phyloP scores from a whole-genome alignment of 1,140 invertebrate species.

The Drosophila neocordata region DNA sequence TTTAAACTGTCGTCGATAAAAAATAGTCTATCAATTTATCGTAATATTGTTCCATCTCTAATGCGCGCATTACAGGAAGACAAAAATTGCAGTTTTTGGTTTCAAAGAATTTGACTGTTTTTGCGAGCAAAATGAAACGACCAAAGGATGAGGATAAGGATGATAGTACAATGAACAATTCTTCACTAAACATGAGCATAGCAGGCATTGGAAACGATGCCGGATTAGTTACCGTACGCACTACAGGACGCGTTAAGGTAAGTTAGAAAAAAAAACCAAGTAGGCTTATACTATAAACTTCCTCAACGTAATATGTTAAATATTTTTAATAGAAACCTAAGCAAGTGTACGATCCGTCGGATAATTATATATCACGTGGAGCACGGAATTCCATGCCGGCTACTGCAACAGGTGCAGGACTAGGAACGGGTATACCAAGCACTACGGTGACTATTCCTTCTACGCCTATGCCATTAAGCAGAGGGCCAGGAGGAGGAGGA shows the following conservation, averaged over 20 bases:
- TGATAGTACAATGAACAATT: constrained; percentile 10
- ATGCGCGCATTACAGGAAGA: constrained; percentile 9
- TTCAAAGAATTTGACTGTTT: constrained; percentile 3
- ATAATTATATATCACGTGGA: constrained; percentile 86
- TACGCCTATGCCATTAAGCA: not conserved
- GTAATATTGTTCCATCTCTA: not conserved
- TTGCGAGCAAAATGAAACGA: constrained; percentile 46
- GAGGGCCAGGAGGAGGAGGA: constrained; percentile 3
- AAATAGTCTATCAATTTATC: not conserved
- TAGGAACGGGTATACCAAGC: not conserved
- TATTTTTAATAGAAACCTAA: constrained; percentile 81
- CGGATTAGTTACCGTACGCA: constrained; percentile 48
- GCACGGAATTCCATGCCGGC: constrained; percentile 37
- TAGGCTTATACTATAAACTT: not conserved
- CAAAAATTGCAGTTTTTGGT: constrained; percentile 2
- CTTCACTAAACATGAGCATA: constrained; percentile 20
- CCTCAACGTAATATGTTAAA: not conserved
- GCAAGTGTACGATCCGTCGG: constrained; percentile 89
- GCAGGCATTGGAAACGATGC: constrained; percentile 46
- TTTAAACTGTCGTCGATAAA: not conserved
- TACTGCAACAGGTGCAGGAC: constrained; percentile 4
- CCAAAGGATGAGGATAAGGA: constrained; percentile 56
- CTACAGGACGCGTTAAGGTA: constrained; percentile 78
- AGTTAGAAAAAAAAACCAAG: not conserved
- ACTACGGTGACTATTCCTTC: not conserved